Base-by-base conservation (phyloP, 2,113 vertebrate genomes). In the Ailurus styani region DNA sequence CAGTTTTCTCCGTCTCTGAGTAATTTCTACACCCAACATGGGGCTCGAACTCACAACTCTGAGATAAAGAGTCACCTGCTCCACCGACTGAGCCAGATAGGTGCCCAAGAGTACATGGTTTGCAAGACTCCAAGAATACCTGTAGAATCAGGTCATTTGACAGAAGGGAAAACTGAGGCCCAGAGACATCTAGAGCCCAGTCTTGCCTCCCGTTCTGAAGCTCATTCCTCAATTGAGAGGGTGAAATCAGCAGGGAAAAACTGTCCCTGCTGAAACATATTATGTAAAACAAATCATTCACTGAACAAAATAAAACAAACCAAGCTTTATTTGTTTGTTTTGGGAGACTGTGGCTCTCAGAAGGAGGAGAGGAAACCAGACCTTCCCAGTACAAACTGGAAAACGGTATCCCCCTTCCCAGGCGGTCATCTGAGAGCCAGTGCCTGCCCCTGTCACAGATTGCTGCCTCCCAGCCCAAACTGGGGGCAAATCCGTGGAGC, bases 121-220 rank as follows among this genome's bases (percentile, higher is more conserved):
- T 60, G 45, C 90, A 60, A 81, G 62, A 90, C 20, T 7, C n/a
- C 55, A 15, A 0, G 8, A 60, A 70, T 34, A n/a, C 75, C 77
- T 78, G 12, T 66, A 75, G 60, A 83, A 79, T 20, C 45, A 20
- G 60, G 54, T 70, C 64, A 60, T 75, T 91, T 93, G 57, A 55
- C 50, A 31, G 31, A 79, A 88, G n/a, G 34, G 77, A 47, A 95
- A 91, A 95, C 40, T 40, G 96, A 95, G 73, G 73, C 23, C 85
- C 93, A 92, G 47, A 70, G 72, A 6, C 11, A 0, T 89, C 70
- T 82, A 68, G 96, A 93, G 62, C 12, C 14, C 72, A 54, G 42
- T 62, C 47, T 89, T 29, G n/a, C 12, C 78, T 90, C 84, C 50
- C 1, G 9, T 25, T 92, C 55, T 12, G 5, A 55, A n/a, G 21